Evolutionary conservation across 2,888 invertebrate genomes (phyloP).

Genomic region (Hymenopus coronatus): DNA sequence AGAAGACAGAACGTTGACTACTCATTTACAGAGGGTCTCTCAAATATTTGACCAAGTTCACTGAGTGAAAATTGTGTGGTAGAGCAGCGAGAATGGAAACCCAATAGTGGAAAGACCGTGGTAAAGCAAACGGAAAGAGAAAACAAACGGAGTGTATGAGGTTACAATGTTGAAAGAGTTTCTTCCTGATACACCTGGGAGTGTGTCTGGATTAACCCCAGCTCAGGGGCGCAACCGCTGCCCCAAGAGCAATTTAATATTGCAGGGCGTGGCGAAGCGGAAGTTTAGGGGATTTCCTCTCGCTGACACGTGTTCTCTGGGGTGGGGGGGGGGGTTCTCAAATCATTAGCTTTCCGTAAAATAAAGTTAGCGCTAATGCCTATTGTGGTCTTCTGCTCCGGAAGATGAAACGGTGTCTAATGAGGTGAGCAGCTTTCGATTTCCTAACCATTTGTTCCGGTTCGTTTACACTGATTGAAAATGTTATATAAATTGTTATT

Average conservation of each 20-base stretch:
- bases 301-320: background rate
- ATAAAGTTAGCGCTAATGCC: background rate
- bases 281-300: background rate
- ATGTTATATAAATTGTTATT: too few relatives aligned
- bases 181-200: background rate
- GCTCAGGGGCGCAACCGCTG: background rate
- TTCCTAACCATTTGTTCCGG: too few relatives aligned
- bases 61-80: too few relatives aligned
- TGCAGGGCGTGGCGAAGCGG: background rate
- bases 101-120: too few relatives aligned
- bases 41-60: too few relatives aligned
- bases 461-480: too few relatives aligned
- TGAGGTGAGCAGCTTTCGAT: background rate
- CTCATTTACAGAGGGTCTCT: too few relatives aligned
- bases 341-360: background rate
- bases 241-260: background rate
- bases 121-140: too few relatives aligned
- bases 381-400: background rate
- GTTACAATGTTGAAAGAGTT: too few relatives aligned
- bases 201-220: background rate
- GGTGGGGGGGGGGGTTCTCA: background rate
- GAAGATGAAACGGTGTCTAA: background rate
- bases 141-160: too few relatives aligned
- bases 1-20: too few relatives aligned
- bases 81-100: too few relatives aligned